These are phyloP conservation scores for Chloroclysta siterata DNA, from an alignment of 2,888 invertebrate genomes.

Conservation along the genomic window DNA sequence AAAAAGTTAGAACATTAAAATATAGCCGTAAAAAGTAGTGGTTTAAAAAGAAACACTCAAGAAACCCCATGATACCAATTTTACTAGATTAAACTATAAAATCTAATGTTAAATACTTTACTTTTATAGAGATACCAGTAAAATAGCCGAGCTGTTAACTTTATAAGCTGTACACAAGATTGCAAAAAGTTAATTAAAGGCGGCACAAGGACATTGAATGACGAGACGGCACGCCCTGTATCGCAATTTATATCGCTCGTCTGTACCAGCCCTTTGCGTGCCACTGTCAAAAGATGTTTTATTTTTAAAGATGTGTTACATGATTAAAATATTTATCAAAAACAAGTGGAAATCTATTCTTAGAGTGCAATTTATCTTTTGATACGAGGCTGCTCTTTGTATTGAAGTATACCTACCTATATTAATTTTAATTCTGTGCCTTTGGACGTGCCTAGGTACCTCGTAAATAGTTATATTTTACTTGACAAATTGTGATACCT, in stretches of 20 bases:
- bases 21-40: not conserved
- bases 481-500: too few relatives aligned
- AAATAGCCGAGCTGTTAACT: conserved; percentile 8
- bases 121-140: not conserved
- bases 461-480: too few relatives aligned
- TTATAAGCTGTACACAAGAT: conserved; percentile 30
- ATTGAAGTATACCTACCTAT: not conserved
- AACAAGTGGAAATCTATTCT: not conserved
- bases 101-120: not conserved
- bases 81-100: not conserved
- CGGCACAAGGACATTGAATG: conserved; percentile 68
- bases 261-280: conserved; percentile 65
- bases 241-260: conserved; percentile 66
- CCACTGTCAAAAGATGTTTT: conserved; percentile 45
- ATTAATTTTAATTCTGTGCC: too few relatives aligned
- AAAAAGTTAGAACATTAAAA: too few relatives aligned
- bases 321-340: conserved; percentile 1
- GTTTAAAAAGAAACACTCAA: not conserved
- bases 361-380: not conserved
- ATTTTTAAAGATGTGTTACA: conserved; percentile 35
- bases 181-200: conserved; percentile 77
- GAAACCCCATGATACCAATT: not conserved
- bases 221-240: conserved; percentile 67
- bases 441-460: too few relatives aligned
- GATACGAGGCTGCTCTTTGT: not conserved